Percentiles rank a stretch among this genome's conserved stretches.
These are phyloP conservation scores for mouse (Mus musculus) DNA, from an alignment of 2,113 vertebrate species.

Conservation along the genomic window DNA sequence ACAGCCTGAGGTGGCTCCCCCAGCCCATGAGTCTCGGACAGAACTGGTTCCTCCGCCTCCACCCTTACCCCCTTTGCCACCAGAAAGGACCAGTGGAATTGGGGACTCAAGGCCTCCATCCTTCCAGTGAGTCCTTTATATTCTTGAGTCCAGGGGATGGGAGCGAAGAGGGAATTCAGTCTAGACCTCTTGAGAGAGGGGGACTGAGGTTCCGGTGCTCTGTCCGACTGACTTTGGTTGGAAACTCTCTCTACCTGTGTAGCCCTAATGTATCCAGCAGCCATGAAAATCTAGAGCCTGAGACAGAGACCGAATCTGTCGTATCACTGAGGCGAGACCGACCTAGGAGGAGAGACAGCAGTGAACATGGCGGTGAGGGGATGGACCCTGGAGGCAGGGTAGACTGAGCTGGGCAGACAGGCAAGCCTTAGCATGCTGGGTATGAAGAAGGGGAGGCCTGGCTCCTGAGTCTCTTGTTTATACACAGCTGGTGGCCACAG, in stretches of 20 bases:
- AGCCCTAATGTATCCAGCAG: slow-evolving; percentile 93
- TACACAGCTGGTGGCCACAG: slow-evolving; percentile 83
- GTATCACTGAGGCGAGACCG: slow-evolving; percentile 92
- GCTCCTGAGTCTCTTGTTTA: background rate
- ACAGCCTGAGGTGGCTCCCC: slow-evolving; percentile 84
- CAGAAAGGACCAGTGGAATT: slow-evolving; percentile 93
- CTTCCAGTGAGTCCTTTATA: slow-evolving; percentile 91
- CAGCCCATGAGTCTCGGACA: slow-evolving; percentile 84
- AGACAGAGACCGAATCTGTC: slow-evolving; percentile 93
- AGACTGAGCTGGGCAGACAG: background rate
- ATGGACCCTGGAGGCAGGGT: background rate
- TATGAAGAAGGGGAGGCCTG: background rate
- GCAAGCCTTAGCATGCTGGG: too few species aligned
- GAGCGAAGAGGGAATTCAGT: background rate
- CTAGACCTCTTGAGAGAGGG: background rate
- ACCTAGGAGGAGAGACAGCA: slow-evolving; percentile 90
- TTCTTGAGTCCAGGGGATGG: background rate
- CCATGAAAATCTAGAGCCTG: slow-evolving; percentile 93
- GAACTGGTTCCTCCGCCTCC: slow-evolving; percentile 92
- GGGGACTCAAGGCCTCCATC: slow-evolving; percentile 95
- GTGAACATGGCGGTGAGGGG: slow-evolving; percentile 89
- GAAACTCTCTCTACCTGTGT: slow-evolving; percentile 20
- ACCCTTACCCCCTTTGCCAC: slow-evolving; percentile 91
- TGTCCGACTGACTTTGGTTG: background rate
- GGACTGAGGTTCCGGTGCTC: background rate